Conservation (phyloP, 1,140 invertebrate species). For the Panagrolaimus sp. region DNA sequence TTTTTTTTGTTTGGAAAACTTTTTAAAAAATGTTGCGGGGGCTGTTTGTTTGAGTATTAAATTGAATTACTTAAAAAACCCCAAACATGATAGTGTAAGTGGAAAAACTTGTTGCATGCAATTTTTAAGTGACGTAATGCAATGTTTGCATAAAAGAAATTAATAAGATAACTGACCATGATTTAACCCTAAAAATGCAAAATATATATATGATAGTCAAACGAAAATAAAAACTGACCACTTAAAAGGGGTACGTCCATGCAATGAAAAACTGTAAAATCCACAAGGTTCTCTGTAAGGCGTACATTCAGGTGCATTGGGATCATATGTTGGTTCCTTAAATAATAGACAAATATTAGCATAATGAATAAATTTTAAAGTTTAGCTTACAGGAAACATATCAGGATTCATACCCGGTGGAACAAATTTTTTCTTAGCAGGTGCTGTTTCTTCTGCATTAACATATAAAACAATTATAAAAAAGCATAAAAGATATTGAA, state of each 20-base stretch:
- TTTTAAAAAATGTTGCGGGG: neutral
- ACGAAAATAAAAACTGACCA: no score
- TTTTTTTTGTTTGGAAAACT: neutral
- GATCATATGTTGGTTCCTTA: conserved; percentile 35
- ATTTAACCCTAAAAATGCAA: no score
- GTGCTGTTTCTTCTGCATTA: neutral
- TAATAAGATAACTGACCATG: no score
- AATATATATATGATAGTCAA: no score
- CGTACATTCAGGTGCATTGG: conserved; percentile 32
- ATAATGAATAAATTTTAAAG: conserved; percentile 15
- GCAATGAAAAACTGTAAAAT: conserved; percentile 40
- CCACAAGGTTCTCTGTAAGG: conserved; percentile 37
- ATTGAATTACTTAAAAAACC: neutral
- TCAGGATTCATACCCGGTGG: conserved; percentile 24
- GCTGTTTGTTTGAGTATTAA: neutral
- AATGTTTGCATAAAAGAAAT: neutral
- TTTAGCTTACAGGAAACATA: conserved; percentile 27
- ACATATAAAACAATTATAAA: neutral
- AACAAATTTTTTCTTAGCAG: neutral
- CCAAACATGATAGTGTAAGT: neutral
- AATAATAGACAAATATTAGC: conserved; percentile 14
- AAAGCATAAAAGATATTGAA: neutral
- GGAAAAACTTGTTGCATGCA: neutral
- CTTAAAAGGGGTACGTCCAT: conserved; percentile 36
- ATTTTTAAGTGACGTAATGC: neutral